Conservation (phyloP, 2,888 invertebrate species). For the Folsomia manolachei region DNA sequence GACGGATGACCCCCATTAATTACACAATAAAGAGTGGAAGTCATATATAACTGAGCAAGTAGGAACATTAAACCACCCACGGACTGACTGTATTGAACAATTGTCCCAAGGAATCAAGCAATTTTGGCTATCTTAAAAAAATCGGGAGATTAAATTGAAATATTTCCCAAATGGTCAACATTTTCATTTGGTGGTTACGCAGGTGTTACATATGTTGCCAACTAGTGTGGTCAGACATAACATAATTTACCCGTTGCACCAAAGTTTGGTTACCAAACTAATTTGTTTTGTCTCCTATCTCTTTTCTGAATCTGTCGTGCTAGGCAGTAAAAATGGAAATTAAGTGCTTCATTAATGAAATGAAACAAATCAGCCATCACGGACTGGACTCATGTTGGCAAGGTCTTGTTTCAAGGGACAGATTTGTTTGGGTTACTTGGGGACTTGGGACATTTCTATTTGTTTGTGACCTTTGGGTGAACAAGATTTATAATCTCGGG, state of each 20-base stretch:
- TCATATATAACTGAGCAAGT: too few relatives aligned
- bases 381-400: not conserved
- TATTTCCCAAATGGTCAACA: not conserved
- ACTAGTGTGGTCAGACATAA: too few relatives aligned
- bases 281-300: too few relatives aligned
- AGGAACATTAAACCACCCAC: not conserved
- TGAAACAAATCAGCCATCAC: not conserved
- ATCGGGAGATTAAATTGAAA: not conserved
- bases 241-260: too few relatives aligned
- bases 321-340: not conserved
- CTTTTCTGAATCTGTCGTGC: not conserved
- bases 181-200: too few relatives aligned
- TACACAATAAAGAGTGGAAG: too few relatives aligned
- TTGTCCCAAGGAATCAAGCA: not conserved
- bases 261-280: too few relatives aligned
- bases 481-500: not conserved
- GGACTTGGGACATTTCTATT: not conserved
- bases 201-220: too few relatives aligned
- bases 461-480: not conserved
- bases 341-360: not conserved
- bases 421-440: not conserved
- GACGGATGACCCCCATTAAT: not conserved
- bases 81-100: not conserved
- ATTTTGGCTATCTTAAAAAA: not conserved
- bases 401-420: not conserved